Evolutionary conservation across 2,888 invertebrate species (phyloP).

Genomic region (Melinaea menophilus): DNA sequence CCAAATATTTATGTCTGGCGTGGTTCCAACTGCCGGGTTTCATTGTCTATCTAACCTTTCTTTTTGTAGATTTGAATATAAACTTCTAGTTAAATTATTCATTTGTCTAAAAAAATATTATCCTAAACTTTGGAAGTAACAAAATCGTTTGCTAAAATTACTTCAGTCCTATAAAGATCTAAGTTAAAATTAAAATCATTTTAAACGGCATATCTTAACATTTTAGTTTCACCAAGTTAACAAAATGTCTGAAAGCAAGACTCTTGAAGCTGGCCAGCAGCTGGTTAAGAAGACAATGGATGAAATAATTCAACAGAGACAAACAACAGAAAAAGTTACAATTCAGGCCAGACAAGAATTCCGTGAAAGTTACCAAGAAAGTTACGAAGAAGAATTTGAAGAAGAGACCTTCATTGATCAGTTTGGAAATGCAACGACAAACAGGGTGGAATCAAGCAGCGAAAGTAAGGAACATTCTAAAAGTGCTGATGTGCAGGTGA

Average conservation of each 20-base stretch:
- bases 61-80: slow-evolving; percentile 42
- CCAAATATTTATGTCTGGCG: slow-evolving; percentile 59
- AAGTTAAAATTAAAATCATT: neutral
- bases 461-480: slow-evolving; percentile 72
- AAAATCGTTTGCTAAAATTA: too few species aligned
- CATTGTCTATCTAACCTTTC: slow-evolving; percentile 63
- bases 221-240: slow-evolving; percentile 19
- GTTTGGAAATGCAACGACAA: slow-evolving; percentile 67
- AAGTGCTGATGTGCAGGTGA: slow-evolving; percentile 72
- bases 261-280: slow-evolving; percentile 68
- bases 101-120: slow-evolving; percentile 21
- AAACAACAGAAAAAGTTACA: slow-evolving; percentile 62
- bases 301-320: slow-evolving; percentile 61
- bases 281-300: slow-evolving; percentile 73
- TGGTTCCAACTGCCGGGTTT: slow-evolving; percentile 54
- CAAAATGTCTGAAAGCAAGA: slow-evolving; percentile 63
- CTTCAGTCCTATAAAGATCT: neutral
- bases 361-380: slow-evolving; percentile 66
- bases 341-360: slow-evolving; percentile 74
- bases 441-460: slow-evolving; percentile 68
- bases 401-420: slow-evolving; percentile 72
- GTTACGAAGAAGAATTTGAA: slow-evolving; percentile 73
- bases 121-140: too few species aligned
- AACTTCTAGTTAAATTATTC: slow-evolving; percentile 41
- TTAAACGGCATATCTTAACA: slow-evolving; percentile 6